A percentile compares a stretch with the other conserved stretches of the same genome.
phyloP scores from a whole-genome alignment of 2,113 vertebrate species.

The Neodon shergylaensis region DNA sequence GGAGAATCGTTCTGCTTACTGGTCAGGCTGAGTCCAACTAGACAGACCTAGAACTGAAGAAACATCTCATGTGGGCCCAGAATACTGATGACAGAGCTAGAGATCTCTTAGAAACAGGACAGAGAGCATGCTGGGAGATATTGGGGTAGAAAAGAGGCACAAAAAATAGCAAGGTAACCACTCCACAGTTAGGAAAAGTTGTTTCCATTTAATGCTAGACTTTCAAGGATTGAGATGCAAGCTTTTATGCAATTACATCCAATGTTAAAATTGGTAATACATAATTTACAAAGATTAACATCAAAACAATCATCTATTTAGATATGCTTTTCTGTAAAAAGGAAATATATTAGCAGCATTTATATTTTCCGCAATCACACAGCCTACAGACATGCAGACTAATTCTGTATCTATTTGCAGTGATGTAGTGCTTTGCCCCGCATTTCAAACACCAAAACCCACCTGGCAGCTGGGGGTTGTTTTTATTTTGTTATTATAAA shows the following conservation, averaged over 20 bases:
- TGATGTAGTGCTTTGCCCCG: conserved; percentile 89
- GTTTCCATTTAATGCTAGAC: conserved; percentile 93
- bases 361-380: conserved; percentile 91
- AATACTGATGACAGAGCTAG: neutral
- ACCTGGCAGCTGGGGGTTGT: conserved; percentile 82
- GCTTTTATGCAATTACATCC: conserved; percentile 93
- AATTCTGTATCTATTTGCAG: conserved; percentile 87
- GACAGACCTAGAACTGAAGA: neutral
- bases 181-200: conserved; percentile 87
- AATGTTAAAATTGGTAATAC: conserved; percentile 94
- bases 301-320: conserved; percentile 92
- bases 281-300: conserved; percentile 95
- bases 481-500: conserved; percentile 87
- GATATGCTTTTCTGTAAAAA: conserved; percentile 92
- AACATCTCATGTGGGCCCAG: neutral
- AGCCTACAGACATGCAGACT: conserved; percentile 91
- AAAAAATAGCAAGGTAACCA: conserved; percentile 71
- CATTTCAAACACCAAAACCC: conserved; percentile 86
- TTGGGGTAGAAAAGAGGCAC: neutral
- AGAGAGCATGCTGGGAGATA: conserved; percentile 11
- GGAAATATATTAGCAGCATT: conserved; percentile 94
- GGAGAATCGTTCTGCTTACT: neutral
- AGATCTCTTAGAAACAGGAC: neutral
- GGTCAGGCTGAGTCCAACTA: neutral
- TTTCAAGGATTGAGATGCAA: conserved; percentile 91